Percentiles rank a stretch among this genome's conserved stretches.
phyloP scores from a whole-genome alignment of 2,888 invertebrate species.

The Sphaerophoria taeniata region DNA sequence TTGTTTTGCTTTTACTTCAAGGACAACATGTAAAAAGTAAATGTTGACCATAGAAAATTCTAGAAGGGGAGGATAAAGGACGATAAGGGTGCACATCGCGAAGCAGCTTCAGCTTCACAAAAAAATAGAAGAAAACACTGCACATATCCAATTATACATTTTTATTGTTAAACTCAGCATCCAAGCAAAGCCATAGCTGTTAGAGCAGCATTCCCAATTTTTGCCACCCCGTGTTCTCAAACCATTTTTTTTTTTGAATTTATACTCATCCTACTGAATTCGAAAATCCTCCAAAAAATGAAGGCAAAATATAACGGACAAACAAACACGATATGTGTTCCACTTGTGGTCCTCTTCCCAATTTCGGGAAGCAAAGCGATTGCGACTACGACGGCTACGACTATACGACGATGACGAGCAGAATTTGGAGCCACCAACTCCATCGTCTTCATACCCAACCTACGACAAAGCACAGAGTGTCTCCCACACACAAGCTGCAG shows the following conservation, averaged over 20 bases:
- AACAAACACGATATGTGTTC: constrained; percentile 74
- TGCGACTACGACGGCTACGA: too few species aligned
- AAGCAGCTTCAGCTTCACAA: constrained; percentile 47
- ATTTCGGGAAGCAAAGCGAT: constrained; percentile 27
- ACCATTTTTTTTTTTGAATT: constrained; percentile 54
- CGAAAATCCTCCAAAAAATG: constrained; percentile 70
- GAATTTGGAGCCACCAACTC: constrained; percentile 60
- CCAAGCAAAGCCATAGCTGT: constrained; percentile 44
- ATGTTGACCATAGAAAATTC: constrained; percentile 67
- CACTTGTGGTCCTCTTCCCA: constrained; percentile 73
- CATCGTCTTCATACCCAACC: constrained; percentile 23
- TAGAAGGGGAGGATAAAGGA: constrained; percentile 34
- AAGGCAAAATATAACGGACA: constrained; percentile 68
- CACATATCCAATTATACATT: constrained; percentile 75
- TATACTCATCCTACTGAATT: constrained; percentile 65
- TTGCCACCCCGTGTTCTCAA: constrained; percentile 29
- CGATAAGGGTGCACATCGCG: constrained; percentile 55
- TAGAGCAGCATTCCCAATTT: constrained; percentile 14
- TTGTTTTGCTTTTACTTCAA: constrained; percentile 74
- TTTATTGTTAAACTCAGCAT: constrained; percentile 74
- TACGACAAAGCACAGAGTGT: constrained; percentile 9
- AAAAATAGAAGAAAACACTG: constrained; percentile 72
- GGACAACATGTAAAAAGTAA: constrained; percentile 75
- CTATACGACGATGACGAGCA: constrained; percentile 52
- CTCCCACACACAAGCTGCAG: constrained; percentile 57